Conservation (phyloP, 2,113 vertebrate species). For the Oreochromis tanganicae region DNA sequence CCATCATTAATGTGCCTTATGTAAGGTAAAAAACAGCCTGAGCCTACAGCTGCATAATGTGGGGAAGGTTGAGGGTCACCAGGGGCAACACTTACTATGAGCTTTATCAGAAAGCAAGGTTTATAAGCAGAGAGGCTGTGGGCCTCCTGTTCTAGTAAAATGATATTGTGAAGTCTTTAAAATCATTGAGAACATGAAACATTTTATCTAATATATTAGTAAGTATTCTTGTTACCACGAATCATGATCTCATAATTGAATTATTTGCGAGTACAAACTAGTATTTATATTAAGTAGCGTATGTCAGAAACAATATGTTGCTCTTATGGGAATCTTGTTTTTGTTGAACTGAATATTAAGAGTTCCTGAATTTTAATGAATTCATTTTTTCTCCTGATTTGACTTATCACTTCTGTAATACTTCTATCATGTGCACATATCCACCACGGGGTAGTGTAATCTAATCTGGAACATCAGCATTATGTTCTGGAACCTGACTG, state of each 20-base stretch:
- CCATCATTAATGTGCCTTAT: background rate
- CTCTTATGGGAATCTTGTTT: background rate
- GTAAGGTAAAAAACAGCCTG: background rate
- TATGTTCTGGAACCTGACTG: background rate
- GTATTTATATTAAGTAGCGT: background rate
- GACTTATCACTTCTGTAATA: fast-evolving
- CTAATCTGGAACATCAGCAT: background rate
- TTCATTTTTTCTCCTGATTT: background rate
- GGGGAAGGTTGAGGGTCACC: background rate
- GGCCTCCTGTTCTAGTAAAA: background rate
- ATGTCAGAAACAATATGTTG: background rate
- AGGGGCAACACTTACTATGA: background rate
- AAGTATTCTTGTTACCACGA: background rate
- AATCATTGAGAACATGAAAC: background rate
- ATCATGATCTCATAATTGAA: background rate
- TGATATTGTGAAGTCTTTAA: background rate
- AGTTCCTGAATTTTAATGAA: background rate
- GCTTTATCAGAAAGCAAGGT: background rate
- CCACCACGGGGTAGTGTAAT: background rate
- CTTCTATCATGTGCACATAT: background rate
- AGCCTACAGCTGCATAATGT: background rate
- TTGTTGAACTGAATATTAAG: background rate
- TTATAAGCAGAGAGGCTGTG: background rate
- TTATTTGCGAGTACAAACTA: background rate
- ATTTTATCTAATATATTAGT: background rate